Percentiles rank a stretch among this genome's conserved stretches.
phyloP scores from a whole-genome alignment of 2,797 vertebrate genomes.

The Fistularia commersonii region DNA sequence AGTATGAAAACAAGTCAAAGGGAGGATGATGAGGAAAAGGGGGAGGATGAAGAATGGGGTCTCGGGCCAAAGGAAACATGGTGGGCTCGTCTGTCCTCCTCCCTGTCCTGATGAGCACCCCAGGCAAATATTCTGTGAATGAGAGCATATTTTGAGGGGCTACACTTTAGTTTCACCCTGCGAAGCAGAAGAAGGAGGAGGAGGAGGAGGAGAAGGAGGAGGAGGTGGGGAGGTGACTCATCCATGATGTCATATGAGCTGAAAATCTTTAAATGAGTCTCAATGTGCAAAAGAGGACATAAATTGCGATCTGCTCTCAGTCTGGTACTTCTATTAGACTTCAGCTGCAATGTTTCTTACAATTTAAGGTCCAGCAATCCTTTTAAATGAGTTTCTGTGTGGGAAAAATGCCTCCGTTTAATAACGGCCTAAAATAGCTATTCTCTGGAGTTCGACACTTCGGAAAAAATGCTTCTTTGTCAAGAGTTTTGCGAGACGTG shows the following conservation, averaged over 20 bases:
- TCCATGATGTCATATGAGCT: conserved; percentile 59
- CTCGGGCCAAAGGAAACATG: conserved; percentile 70
- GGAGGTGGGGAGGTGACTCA: conserved; percentile 43
- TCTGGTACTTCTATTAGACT: conserved; percentile 8
- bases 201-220: conserved; percentile 18
- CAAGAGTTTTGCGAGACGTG: too few species aligned
- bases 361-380: conserved; percentile 1
- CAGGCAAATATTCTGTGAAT: conserved; percentile 68
- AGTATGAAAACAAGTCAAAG: conserved; percentile 73
- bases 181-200: conserved; percentile 11
- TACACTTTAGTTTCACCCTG: conserved; percentile 35
- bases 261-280: conserved; percentile 46
- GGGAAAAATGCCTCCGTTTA: too few species aligned
- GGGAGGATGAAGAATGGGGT: conserved; percentile 51
- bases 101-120: conserved; percentile 68
- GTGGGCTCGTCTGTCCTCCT: conserved; percentile 61
- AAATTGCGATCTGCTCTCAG: conserved; percentile 12
- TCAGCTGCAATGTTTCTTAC: background rate
- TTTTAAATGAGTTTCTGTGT: background rate
- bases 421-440: too few species aligned
- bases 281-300: conserved; percentile 28
- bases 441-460: too few species aligned
- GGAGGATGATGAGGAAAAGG: conserved; percentile 48
- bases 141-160: conserved; percentile 58
- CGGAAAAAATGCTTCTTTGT: too few species aligned